Evolutionary conservation across 2,113 vertebrate genomes (phyloP).

Genomic region (Heterocephalus glaber): DNA sequence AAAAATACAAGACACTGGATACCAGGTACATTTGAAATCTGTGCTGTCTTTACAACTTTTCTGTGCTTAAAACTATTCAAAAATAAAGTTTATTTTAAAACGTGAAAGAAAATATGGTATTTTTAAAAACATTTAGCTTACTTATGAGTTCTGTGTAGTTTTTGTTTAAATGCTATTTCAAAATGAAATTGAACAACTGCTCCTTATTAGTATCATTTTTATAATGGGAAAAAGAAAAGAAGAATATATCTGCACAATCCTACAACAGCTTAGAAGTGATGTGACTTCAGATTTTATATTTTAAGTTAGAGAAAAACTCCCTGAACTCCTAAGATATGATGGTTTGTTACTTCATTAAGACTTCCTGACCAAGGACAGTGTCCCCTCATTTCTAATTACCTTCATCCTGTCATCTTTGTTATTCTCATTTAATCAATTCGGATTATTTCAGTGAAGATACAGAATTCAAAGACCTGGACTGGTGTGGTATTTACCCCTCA

Average conservation of each 20-base stretch:
- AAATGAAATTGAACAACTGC: not conserved
- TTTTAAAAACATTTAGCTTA: not conserved
- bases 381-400: not conserved
- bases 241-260: not conserved
- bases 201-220: not conserved
- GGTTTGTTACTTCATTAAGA: not conserved
- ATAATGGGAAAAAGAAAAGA: not conserved
- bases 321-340: not conserved
- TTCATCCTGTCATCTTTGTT: not conserved
- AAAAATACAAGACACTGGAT: not conserved
- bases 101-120: not conserved
- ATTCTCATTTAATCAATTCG: constrained; percentile 52
- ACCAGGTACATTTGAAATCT: not conserved
- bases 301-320: not conserved
- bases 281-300: not conserved
- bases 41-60: not conserved
- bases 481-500: not conserved
- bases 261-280: not conserved
- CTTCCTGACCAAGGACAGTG: not conserved
- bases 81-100: not conserved
- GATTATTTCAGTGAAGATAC: constrained; percentile 5
- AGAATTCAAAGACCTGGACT: constrained; percentile 27
- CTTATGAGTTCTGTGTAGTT: not conserved
- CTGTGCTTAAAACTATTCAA: not conserved
- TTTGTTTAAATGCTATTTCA: not conserved